Base-by-base conservation (phyloP, 1,140 invertebrate genomes). In the Drosophila bipectinata region DNA sequence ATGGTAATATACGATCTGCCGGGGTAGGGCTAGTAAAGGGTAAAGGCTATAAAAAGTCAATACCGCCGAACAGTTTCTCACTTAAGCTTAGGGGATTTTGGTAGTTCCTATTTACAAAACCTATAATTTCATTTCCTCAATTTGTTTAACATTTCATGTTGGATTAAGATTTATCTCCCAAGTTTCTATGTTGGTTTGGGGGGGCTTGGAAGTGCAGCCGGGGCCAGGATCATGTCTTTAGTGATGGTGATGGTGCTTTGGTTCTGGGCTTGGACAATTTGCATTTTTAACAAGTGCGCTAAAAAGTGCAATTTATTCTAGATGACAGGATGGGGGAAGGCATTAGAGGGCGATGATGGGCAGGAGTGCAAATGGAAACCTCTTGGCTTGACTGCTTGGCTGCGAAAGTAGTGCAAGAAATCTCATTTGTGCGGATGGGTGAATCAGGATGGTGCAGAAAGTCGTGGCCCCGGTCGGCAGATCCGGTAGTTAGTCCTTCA, bases 231-330 rank as follows among this genome's bases (percentile, higher is more conserved):
- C 44, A 32, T 28, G 21, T 6, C 18, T 30, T 34, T 28, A 10
- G 18, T 34, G 39, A 30, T 52, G 18, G 12, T 44, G 18, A 18
- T 18, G 41, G 47, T 51, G 32, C 7, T 66, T 7, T 61, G 32
- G 26, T 56, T 52, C 21, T 30, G 39, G 24, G 18, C 44, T 24
- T 47, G 48, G 55, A 63, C 61, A 87, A 88, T 88, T 84, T 91
- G 90, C 90, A 91, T 90, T 91, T 88, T 90, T 91, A 91, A 91
- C 90, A 87, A 90, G 90, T 91, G 90, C 90, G 82, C 90, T 91
- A 88, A 91, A 91, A 91, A 91, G 90, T 91, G 77, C 90, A 84
- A 91, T 91, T 78, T 71, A 44, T 34, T 60, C 47, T 57, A 59
- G 51, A 48, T 53, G 34, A 34, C 55, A 9, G 51, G 37, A 12